Evolutionary conservation across 2,888 invertebrate genomes (phyloP).

Genomic region (Hypercompe scribonia): DNA sequence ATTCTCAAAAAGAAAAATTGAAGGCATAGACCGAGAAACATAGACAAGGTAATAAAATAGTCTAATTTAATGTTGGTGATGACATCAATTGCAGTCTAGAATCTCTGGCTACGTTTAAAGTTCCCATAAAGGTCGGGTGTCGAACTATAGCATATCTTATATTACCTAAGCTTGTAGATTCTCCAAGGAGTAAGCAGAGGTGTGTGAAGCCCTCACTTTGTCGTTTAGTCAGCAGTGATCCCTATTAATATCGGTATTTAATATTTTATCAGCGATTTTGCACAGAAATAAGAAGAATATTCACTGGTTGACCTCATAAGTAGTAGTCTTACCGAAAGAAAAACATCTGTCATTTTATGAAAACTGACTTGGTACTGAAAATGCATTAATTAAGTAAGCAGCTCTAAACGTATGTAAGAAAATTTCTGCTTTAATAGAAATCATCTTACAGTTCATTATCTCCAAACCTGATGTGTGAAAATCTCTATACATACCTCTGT

Average conservation of each 20-base stretch:
- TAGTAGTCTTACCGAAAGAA: too few relatives aligned
- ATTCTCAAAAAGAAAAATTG: background rate
- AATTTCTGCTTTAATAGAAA: background rate
- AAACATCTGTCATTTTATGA: background rate
- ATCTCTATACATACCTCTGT: too few relatives aligned
- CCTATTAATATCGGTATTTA: background rate
- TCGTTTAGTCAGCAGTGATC: background rate
- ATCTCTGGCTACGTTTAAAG: background rate
- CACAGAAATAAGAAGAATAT: too few relatives aligned
- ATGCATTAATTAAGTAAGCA: background rate
- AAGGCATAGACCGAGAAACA: background rate
- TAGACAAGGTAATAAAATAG: background rate
- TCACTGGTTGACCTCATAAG: too few relatives aligned
- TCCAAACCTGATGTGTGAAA: too few relatives aligned
- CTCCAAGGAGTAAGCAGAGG: background rate
- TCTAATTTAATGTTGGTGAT: background rate
- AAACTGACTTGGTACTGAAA: background rate
- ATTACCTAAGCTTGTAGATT: background rate
- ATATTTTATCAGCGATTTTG: too few relatives aligned
- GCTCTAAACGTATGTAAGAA: background rate
- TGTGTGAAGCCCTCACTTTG: background rate
- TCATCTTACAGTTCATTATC: background rate
- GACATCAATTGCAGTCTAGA: background rate
- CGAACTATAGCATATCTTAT: background rate
- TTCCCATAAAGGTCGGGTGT: background rate